phyloP scores from a whole-genome alignment of 1,140 invertebrate genomes.

The Dolichoris vasculosae region DNA sequence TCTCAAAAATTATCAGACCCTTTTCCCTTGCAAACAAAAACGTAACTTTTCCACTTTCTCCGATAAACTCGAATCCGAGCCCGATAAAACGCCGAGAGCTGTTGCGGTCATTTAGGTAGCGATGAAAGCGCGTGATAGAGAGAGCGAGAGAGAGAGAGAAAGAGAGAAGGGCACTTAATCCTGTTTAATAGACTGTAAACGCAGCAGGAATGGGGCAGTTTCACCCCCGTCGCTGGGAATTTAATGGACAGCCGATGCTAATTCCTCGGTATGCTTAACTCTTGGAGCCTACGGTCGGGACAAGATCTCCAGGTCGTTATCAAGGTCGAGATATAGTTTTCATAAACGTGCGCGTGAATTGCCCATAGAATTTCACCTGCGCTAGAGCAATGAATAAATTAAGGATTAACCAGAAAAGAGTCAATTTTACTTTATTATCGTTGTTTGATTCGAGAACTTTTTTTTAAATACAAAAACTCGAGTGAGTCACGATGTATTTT shows the following conservation, averaged over 20 bases:
- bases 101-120: constrained; percentile 41
- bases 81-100: constrained; percentile 36
- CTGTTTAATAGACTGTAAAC: constrained; percentile 54
- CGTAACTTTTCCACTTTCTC: neutral
- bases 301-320: neutral
- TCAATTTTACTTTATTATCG: too few relatives aligned
- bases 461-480: too few relatives aligned
- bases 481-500: too few relatives aligned
- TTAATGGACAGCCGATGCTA: constrained; percentile 53
- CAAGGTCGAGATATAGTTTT: neutral
- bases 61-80: constrained; percentile 26
- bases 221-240: neutral
- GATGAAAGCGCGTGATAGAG: neutral
- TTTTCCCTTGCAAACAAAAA: too few relatives aligned
- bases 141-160: neutral
- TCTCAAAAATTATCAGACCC: too few relatives aligned
- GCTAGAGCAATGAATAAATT: too few relatives aligned
- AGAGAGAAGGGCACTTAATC: constrained; percentile 45
- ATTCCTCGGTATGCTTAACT: constrained; percentile 36
- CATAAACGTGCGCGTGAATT: neutral
- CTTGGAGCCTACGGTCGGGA: neutral
- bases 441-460: too few relatives aligned
- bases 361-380: neutral
- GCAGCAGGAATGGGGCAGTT: neutral
- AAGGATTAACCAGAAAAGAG: too few relatives aligned